Conservation (phyloP, 2,113 vertebrate species). For the Ariopsis seemanni region DNA sequence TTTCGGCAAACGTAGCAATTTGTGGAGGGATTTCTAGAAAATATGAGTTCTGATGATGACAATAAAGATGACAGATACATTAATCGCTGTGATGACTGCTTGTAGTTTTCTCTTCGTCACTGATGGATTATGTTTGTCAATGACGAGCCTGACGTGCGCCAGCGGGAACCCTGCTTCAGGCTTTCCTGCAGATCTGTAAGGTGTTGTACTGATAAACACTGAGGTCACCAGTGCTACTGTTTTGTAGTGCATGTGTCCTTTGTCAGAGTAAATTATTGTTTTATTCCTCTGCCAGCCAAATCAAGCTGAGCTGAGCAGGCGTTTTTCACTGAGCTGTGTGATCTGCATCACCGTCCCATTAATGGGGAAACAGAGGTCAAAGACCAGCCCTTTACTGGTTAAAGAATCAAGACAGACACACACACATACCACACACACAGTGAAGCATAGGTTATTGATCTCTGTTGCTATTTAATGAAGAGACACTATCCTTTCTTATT, state of each 20-base stretch:
- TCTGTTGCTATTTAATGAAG: not conserved
- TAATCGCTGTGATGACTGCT: too few relatives aligned
- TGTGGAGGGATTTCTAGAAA: too few relatives aligned
- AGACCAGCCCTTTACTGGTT: slow-evolving; percentile 2
- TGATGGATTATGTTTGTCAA: too few relatives aligned
- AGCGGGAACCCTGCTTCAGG: too few relatives aligned
- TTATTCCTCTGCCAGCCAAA: slow-evolving; percentile 16
- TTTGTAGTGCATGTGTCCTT: not conserved
- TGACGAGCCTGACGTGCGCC: too few relatives aligned
- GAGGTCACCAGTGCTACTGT: not conserved
- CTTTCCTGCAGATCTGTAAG: not conserved
- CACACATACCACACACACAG: slow-evolving; percentile 1
- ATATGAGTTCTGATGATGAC: too few relatives aligned
- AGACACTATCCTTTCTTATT: not conserved
- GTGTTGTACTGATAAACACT: slow-evolving; percentile 3
- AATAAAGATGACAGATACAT: too few relatives aligned
- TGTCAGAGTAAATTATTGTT: slow-evolving; percentile 5
- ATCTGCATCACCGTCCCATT: slow-evolving; percentile 23
- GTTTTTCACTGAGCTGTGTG: slow-evolving; percentile 10
- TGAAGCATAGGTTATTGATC: not conserved
- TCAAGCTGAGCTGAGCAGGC: slow-evolving; percentile 19
- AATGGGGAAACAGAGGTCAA: not conserved
- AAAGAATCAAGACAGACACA: slow-evolving; percentile 4
- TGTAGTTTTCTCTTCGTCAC: too few relatives aligned
- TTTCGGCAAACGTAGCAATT: too few relatives aligned